These are phyloP conservation scores for Chelonia mydas DNA, from an alignment of 2,797 vertebrate genomes.

Conservation along the genomic window DNA sequence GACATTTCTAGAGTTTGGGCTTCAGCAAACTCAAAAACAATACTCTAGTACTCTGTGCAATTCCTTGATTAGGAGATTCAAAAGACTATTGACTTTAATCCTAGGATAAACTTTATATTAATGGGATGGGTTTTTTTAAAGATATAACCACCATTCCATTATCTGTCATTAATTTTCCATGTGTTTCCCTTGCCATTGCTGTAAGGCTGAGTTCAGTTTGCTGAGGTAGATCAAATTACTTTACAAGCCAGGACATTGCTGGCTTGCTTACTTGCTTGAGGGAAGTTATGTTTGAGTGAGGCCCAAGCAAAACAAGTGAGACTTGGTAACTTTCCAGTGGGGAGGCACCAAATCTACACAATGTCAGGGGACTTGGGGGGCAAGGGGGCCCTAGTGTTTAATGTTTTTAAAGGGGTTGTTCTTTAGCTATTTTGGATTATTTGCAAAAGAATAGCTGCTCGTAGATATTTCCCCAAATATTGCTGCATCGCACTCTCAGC, in stretches of 20 bases:
- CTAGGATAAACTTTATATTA: conserved; percentile 35
- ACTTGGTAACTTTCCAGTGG: conserved; percentile 59
- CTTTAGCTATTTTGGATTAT: not conserved
- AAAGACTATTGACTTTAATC: conserved; percentile 20
- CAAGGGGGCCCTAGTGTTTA: not conserved
- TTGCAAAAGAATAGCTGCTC: not conserved
- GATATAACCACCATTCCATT: conserved; percentile 34
- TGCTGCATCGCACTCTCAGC: not conserved
- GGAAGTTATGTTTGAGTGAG: conserved; percentile 70
- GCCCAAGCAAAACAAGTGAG: conserved; percentile 69
- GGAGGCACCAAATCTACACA: conserved; percentile 45
- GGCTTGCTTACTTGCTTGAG: conserved; percentile 70
- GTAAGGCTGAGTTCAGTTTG: conserved; percentile 54
- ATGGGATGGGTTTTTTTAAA: not conserved
- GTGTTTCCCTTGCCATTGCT: conserved; percentile 22
- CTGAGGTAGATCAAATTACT: conserved; percentile 69
- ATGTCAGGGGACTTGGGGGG: not conserved
- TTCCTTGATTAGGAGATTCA: not conserved
- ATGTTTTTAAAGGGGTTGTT: conserved; percentile 9
- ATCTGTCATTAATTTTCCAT: conserved; percentile 69
- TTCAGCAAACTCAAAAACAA: conserved; percentile 3
- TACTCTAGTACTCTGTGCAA: fast-evolving
- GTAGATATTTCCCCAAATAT: not conserved
- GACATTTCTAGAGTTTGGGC: not conserved
- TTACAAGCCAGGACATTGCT: conserved; percentile 67